These are phyloP conservation scores for Gortyna flavago DNA, from an alignment of 2,888 invertebrate genomes.

Conservation along the genomic window DNA sequence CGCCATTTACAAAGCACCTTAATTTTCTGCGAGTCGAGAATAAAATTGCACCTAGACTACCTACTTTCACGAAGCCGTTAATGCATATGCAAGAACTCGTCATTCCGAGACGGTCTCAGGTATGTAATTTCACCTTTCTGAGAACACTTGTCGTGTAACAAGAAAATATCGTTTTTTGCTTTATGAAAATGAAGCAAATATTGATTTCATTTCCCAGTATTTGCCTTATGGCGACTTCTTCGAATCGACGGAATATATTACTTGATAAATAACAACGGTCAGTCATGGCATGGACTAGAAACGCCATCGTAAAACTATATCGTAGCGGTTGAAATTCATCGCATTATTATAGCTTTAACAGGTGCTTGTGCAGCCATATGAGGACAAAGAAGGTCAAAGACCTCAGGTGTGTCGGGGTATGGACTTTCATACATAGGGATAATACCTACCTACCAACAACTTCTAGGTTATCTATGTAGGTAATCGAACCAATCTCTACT, in stretches of 20 bases:
- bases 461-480: constrained; percentile 16
- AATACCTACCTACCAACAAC: not conserved
- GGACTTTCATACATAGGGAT: not conserved
- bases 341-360: constrained; percentile 19
- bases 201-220: constrained; percentile 5
- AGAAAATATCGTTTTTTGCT: constrained; percentile 9
- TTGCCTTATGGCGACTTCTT: not conserved
- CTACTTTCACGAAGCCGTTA: constrained; percentile 39
- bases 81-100: constrained; percentile 31
- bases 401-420: constrained; percentile 5
- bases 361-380: constrained; percentile 37
- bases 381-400: constrained; percentile 40
- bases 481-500: constrained; percentile 26
- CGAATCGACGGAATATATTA: too few relatives aligned
- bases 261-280: constrained; percentile 1
- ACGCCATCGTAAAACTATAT: constrained; percentile 27
- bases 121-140: constrained; percentile 48
- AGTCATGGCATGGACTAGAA: constrained; percentile 19
- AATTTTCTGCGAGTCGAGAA: not conserved
- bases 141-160: constrained; percentile 3
- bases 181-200: constrained; percentile 1
- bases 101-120: constrained; percentile 22
- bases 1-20: not conserved
- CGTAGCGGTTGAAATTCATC: constrained; percentile 24
- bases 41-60: constrained; percentile 16